A percentile compares a stretch with the other conserved stretches of the same genome.
These are phyloP conservation scores for Eumacrocentrus americanus DNA, from an alignment of 2,888 invertebrate species.

Conservation along the genomic window DNA sequence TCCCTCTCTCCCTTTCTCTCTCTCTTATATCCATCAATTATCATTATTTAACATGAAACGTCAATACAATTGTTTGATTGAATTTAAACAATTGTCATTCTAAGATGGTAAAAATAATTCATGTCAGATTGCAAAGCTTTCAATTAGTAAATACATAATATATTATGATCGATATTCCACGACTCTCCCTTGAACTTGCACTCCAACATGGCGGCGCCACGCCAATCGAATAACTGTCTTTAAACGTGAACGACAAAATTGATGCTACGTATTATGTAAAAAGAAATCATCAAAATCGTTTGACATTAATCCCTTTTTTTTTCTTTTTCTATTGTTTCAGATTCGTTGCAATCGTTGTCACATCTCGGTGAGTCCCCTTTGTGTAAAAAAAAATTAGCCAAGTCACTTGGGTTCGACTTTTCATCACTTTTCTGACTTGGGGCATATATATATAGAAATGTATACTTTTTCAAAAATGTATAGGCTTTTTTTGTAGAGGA, in stretches of 20 bases:
- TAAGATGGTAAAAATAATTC: neutral
- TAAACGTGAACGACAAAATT: too few species aligned
- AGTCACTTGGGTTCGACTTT: too few species aligned
- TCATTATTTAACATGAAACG: too few species aligned
- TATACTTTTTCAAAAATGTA: too few species aligned
- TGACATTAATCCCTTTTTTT: conserved; percentile 9
- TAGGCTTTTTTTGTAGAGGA: too few species aligned
- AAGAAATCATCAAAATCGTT: neutral
- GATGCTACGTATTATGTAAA: neutral
- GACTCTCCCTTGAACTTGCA: conserved; percentile 34
- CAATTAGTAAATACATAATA: conserved; percentile 3
- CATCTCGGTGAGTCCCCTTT: conserved; percentile 59
- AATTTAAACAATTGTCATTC: too few species aligned
- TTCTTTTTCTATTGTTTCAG: conserved; percentile 55
- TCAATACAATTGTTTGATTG: too few species aligned
- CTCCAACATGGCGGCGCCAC: too few species aligned
- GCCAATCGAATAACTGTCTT: too few species aligned
- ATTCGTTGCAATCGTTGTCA: conserved; percentile 57
- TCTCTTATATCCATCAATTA: too few species aligned
- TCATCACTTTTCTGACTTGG: too few species aligned
- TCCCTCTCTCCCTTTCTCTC: neutral
- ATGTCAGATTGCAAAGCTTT: conserved; percentile 10
- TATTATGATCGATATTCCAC: conserved; percentile 25
- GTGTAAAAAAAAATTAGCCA: neutral
- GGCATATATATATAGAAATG: too few species aligned